These are phyloP conservation scores for Heliothis peltigera DNA, from an alignment of 2,888 invertebrate species.

Conservation along the genomic window DNA sequence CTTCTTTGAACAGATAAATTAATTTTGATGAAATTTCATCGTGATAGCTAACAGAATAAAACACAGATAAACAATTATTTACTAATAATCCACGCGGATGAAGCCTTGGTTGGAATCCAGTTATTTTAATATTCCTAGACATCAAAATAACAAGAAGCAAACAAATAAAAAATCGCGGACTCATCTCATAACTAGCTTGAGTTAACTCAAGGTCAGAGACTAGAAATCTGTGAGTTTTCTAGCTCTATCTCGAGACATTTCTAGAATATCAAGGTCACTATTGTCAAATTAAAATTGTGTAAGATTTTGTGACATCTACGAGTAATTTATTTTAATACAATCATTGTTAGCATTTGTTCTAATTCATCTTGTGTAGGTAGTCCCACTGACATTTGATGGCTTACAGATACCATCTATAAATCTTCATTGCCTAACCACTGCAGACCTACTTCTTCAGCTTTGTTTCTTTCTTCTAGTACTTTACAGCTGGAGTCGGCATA, in stretches of 20 bases:
- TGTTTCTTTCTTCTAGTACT: too few species aligned
- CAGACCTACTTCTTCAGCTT: too few species aligned
- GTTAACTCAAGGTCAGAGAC: conserved; percentile 38
- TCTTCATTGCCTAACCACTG: too few species aligned
- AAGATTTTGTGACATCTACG: conserved; percentile 29
- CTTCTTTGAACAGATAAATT: too few species aligned
- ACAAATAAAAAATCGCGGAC: neutral
- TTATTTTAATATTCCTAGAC: neutral
- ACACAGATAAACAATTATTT: too few species aligned
- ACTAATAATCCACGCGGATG: too few species aligned
- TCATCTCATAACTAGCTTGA: conserved; percentile 5
- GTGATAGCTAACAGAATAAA: too few species aligned
- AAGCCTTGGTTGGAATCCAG: too few species aligned
- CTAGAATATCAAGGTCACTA: conserved; percentile 35
- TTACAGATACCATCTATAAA: too few species aligned
- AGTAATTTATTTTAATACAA: conserved; percentile 19
- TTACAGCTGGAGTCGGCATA: too few species aligned
- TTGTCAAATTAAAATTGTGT: conserved; percentile 13
- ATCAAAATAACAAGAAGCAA: conserved; percentile 6
- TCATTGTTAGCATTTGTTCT: neutral
- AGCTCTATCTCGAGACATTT: conserved; percentile 8
- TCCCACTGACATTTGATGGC: neutral
- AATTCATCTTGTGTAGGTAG: too few species aligned
- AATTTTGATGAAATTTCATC: too few species aligned
- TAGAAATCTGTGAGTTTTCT: conserved; percentile 1